Evolutionary conservation across 2,797 vertebrate species (phyloP), one percentile per base, ranked within the genome.

Genomic region (Mus minutoides): DNA sequence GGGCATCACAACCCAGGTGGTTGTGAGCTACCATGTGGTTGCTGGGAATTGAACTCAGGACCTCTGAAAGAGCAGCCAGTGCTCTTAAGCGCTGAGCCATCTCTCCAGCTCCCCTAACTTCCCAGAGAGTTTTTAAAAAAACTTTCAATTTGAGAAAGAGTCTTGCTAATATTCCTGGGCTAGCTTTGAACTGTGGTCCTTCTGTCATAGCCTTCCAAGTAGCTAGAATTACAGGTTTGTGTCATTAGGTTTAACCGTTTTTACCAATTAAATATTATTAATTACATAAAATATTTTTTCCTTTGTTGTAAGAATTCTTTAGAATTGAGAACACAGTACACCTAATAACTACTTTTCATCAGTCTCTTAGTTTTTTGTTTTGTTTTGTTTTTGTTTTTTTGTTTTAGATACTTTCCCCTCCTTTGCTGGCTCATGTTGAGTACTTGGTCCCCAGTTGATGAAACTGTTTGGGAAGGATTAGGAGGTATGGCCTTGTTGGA

Each of bases 251-350:
- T 13, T 85, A 67, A 19, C 19, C n/a, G 31, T 67, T 29, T 92
- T 92, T 54, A n/a, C 37, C 31, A 29, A 43, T 92, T 93, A 58
- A 73, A 73, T 92, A 82, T 62, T 80, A 26, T 67, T 79, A 91
- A 43, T 54, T 77, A 22, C 67, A 54, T 71, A 37, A 64, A 71
- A 43, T n/a, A n/a, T 89, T 86, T 77, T 56, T 37, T 13, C 43
- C 7, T 29, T 60, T 76, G 43, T 78, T 93, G 8, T 2, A 77
- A n/a, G 4, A 75, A 73, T 31, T 88, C 9, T 77, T 92, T 76
- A 71, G 58, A 62, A 56, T 67, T 75, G 21, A 94, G 49, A 77
- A 84, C 40, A 21, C 37, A 77, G 52, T 89, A 73, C 22, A 58
- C 75, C 83, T 71, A 90, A 26, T 71, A 92, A 86, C 29, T 49